Percentiles rank a stretch among this genome's conserved stretches.
These are phyloP conservation scores for Opisthocomus hoazin DNA, from an alignment of 2,113 vertebrate species.

Conservation along the genomic window DNA sequence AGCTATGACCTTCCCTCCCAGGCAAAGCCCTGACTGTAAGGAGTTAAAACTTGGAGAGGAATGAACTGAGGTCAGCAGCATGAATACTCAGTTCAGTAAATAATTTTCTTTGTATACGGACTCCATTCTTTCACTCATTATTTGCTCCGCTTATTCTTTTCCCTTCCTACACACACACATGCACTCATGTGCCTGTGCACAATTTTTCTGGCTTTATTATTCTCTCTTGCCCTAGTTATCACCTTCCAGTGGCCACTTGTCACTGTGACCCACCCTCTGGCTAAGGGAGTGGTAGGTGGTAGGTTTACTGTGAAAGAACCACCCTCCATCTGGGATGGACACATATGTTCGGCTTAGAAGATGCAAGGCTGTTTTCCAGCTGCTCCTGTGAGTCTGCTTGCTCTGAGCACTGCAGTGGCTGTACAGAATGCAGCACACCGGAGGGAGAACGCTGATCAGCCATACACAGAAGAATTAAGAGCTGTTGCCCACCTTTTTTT, in stretches of 20 bases:
- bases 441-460: background rate
- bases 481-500: background rate
- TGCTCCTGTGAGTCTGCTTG: background rate
- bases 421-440: background rate
- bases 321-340: background rate
- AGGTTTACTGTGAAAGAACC: background rate
- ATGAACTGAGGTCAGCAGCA: slow-evolving; percentile 39
- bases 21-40: background rate
- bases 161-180: background rate
- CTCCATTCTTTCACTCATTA: slow-evolving; percentile 40
- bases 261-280: background rate
- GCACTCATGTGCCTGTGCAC: rapidly evolving
- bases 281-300: background rate
- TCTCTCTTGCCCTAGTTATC: background rate
- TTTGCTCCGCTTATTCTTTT: slow-evolving; percentile 46
- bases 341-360: background rate
- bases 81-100: background rate
- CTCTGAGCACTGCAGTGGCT: slow-evolving; percentile 34
- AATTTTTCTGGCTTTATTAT: background rate
- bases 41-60: slow-evolving; percentile 32
- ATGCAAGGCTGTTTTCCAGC: background rate
- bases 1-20: background rate
- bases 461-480: background rate
- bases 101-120: slow-evolving; percentile 25
- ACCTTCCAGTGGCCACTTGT: background rate